A percentile compares a stretch with the other conserved stretches of the same genome.
Conservation (phyloP, 2,113 vertebrate species). For the Zeus faber region DNA sequence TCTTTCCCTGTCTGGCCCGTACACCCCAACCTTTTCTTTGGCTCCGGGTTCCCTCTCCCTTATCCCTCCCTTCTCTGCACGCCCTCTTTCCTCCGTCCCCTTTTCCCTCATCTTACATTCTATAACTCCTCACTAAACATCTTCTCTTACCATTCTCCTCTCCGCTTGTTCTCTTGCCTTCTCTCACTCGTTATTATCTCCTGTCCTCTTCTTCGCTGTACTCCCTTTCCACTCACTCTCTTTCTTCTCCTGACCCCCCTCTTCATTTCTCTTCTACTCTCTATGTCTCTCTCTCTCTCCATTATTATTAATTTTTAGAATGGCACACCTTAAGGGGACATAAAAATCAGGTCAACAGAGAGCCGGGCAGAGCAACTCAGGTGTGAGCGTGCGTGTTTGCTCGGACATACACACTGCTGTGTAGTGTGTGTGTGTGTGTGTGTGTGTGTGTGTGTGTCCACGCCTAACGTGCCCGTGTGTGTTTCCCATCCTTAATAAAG, state of each 20-base stretch:
- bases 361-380: constrained; percentile 24
- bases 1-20: constrained; percentile 43
- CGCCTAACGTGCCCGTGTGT: neutral
- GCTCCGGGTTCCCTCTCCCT: neutral
- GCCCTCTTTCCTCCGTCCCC: constrained; percentile 27
- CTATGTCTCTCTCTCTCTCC: neutral
- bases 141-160: neutral
- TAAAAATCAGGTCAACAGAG: constrained; percentile 59
- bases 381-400: neutral
- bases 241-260: neutral
- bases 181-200: neutral
- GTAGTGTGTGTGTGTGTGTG: neutral
- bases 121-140: constrained; percentile 6
- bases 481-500: constrained; percentile 42
- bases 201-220: neutral
- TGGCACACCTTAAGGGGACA: constrained; percentile 47
- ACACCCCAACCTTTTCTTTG: constrained; percentile 27
- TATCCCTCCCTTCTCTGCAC: neutral
- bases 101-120: neutral
- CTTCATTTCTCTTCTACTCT: neutral
- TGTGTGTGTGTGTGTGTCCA: constrained; percentile 1
- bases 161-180: neutral
- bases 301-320: constrained; percentile 12
- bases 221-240: neutral
- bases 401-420: neutral